These are phyloP conservation scores for Spatula clypeata DNA, from an alignment of 2,797 vertebrate species.

Conservation along the genomic window DNA sequence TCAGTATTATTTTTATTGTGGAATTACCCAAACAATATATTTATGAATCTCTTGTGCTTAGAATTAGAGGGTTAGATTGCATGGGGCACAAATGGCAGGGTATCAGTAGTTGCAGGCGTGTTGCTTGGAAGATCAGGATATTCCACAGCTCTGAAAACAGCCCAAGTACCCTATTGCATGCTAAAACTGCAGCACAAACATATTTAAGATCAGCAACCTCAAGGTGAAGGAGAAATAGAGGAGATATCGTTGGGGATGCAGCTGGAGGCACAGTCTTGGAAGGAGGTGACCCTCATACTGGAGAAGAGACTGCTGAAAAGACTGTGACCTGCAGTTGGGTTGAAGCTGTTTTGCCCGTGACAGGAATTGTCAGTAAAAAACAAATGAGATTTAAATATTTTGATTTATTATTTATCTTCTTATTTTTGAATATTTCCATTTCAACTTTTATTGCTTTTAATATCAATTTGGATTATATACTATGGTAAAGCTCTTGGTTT, in stretches of 20 bases:
- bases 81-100: neutral
- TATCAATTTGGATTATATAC: neutral
- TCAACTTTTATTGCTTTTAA: conserved; percentile 1
- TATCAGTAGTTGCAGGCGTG: neutral
- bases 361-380: neutral
- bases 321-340: neutral
- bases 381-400: neutral
- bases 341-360: neutral
- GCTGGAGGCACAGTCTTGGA: neutral
- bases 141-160: neutral
- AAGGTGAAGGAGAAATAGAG: neutral
- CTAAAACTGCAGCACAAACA: neutral
- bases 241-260: neutral
- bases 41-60: neutral
- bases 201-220: neutral
- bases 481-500: neutral
- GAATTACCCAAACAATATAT: neutral
- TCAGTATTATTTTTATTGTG: neutral
- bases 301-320: neutral
- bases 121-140: neutral
- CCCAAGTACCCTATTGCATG: rapidly evolving
- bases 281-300: neutral
- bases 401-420: neutral
- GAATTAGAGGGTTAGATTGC: neutral
- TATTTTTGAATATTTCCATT: neutral